Percentiles rank a stretch among this genome's conserved stretches.
Conservation (phyloP, 2,888 invertebrate species). For the Epistrophe eligans region DNA sequence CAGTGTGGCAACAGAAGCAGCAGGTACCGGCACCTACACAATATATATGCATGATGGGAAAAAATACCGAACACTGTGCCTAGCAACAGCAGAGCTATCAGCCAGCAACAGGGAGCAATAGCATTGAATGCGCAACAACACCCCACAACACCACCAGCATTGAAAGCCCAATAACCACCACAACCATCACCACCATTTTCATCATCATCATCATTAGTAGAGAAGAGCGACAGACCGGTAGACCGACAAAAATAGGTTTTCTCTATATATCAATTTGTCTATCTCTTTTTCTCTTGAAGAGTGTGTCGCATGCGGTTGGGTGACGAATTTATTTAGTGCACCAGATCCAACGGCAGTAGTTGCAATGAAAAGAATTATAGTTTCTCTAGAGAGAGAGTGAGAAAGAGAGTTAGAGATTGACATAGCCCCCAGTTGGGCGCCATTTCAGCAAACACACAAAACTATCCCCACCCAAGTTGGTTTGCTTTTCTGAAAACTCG, state of each 20-base stretch:
- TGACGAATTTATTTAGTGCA: slow-evolving; percentile 71
- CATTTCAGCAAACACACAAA: slow-evolving; percentile 41
- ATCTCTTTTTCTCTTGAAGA: slow-evolving; percentile 7
- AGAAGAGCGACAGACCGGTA: slow-evolving; percentile 54
- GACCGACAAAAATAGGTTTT: slow-evolving; percentile 58
- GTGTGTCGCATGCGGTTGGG: slow-evolving; percentile 53
- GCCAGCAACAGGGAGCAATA: slow-evolving; percentile 65
- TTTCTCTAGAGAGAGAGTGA: slow-evolving; percentile 33
- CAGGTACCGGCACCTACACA: slow-evolving; percentile 41
- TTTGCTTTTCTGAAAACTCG: neutral
- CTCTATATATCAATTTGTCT: slow-evolving; percentile 26
- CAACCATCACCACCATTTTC: slow-evolving; percentile 35
- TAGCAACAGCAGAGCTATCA: slow-evolving; percentile 63
- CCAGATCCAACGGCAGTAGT: slow-evolving; percentile 28
- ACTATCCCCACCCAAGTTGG: slow-evolving; percentile 20
- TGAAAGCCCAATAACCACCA: slow-evolving; percentile 5
- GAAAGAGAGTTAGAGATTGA: slow-evolving; percentile 7
- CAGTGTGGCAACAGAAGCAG: slow-evolving; percentile 45
- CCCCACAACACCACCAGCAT: neutral
- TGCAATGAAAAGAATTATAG: slow-evolving; percentile 44
- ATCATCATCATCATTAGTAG: slow-evolving; percentile 63
- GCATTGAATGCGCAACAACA: slow-evolving; percentile 67
- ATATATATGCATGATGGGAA: slow-evolving; percentile 23
- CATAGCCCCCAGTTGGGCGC: slow-evolving; percentile 36
- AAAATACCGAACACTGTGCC: slow-evolving; percentile 50